Evolutionary conservation across 2,888 invertebrate genomes (phyloP), one percentile per base, ranked within the genome.

Genomic region (Lasiommata megera): DNA sequence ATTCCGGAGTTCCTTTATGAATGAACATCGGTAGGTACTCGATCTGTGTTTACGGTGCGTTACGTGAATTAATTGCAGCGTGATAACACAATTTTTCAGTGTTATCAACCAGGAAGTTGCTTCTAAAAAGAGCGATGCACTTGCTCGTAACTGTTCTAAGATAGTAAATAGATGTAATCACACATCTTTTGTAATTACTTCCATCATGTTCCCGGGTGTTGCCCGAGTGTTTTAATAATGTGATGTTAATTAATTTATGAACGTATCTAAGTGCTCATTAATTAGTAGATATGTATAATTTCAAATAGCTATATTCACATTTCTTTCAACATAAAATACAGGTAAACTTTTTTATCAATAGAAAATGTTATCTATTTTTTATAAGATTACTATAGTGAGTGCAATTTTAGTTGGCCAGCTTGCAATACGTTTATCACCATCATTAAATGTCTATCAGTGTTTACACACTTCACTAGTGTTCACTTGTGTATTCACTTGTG

Each of bases 1-100:
- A 36, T 29, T 28, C 9, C 17, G n/a, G 6, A 2, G 1, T 31
- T 53, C n/a, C 36, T 34, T 43, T 34, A 29, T 61, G 48, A 55
- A 55, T 58, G 54, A 55, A 56, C 46, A 36, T 31, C 14, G 11
- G 43, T 28, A 12, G 9, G n/a, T 16, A 48, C 41, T 18, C 37
- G 43, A 17, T 43, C 16, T 41, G 41, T 16, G 54, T 58, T 53
- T 52, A 53, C 53, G 43, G 48, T 36, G 31, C 37, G 57, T 41
- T 28, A 38, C 31, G 47, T 59, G 47, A 63, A 61, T 63, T 54
- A 62, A 60, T 62, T 61, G 56, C 58, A 60, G 58, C 28, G 60
- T 60, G 66, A 67, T 66, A 67, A 66, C 64, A 64, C 56, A 59
- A 31, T 61, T 65, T 64, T 64, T 60, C 62, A 66, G 64, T 37